Evolutionary conservation across 2,113 vertebrate species (phyloP).

Genomic region (Catharus minimus): DNA sequence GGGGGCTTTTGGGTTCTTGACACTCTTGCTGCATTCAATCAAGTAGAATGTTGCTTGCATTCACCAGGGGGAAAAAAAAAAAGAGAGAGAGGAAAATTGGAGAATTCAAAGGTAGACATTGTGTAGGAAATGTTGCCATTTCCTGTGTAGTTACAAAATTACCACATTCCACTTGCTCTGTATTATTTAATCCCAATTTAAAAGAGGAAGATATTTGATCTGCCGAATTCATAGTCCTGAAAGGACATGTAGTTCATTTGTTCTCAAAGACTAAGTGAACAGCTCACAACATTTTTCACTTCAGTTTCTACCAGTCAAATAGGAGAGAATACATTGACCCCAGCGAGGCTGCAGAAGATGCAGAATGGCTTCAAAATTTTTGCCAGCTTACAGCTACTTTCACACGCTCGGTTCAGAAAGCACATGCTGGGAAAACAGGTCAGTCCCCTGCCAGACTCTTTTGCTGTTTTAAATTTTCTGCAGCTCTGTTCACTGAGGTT

Average conservation of each 20-base stretch:
- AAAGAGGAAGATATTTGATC: not conserved
- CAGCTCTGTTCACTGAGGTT: not conserved
- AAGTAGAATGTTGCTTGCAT: not conserved
- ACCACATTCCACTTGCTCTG: not conserved
- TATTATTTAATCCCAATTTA: not conserved
- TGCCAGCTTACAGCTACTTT: not conserved
- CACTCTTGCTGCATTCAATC: not conserved
- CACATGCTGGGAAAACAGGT: not conserved
- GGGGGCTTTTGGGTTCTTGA: not conserved
- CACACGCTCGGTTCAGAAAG: not conserved
- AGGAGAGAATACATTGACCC: not conserved
- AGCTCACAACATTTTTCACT: not conserved
- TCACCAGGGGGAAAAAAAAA: not conserved
- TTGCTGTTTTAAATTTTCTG: not conserved
- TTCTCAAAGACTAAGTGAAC: not conserved
- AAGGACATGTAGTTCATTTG: not conserved
- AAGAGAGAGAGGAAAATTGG: not conserved
- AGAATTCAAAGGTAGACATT: not conserved
- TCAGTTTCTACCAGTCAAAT: not conserved
- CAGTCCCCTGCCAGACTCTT: not conserved
- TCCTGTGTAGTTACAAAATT: not conserved
- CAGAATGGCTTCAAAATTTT: not conserved
- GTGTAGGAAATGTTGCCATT: not conserved
- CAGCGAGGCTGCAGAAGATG: not conserved
- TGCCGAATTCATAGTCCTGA: not conserved